Base-by-base conservation (phyloP, 2,888 invertebrate species). In the Zeuzera pyrina region DNA sequence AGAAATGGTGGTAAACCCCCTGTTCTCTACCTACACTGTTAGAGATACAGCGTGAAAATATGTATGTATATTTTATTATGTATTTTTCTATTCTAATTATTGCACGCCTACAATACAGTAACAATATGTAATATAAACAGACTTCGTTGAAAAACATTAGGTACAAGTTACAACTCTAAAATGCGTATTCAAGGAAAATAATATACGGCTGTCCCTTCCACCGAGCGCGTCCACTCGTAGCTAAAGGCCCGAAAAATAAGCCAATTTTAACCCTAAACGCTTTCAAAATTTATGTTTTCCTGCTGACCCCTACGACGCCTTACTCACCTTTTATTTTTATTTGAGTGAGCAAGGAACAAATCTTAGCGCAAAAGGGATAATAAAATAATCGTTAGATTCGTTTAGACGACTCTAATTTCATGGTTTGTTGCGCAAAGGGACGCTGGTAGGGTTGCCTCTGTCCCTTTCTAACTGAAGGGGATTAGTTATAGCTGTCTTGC, bases 381-480 rank as follows among this genome's bases (percentile, higher is more conserved):
- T 83, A 83, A 83, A 83, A 81, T 83, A 83, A 83, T 81, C 83
- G 83, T 81, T 81, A 79, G 74, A 79, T 81, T 78, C 83, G 81
- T 81, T 79, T 81, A 83, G 81, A 79, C 77, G 79, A 73, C 52
- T 78, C 78, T 76, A 83, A 83, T 83, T 83, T 83, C 81, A 81
- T 73, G 83, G 73, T 57, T 76, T 72, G 76, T 57, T 79, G 79
- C 71, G 62, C 71, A 77, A 81, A 78, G 78, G 83, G 79, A 70
- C 64, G 61, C 49, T 47, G 49, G 56, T 55, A 51, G 70, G 69
- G 69, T 68, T 60, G 53, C 40, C 28, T 46, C 43, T 34, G 45
- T 71, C 67, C 47, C 64, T 34, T 39, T 77, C 58, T 42, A 2
- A 16, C 38, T 11, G 27, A 6, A 12, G 8, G 12, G 14, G n/a